These are phyloP conservation scores for Odontocolon sp. DNA, from an alignment of 2,888 invertebrate genomes.

Conservation along the genomic window DNA sequence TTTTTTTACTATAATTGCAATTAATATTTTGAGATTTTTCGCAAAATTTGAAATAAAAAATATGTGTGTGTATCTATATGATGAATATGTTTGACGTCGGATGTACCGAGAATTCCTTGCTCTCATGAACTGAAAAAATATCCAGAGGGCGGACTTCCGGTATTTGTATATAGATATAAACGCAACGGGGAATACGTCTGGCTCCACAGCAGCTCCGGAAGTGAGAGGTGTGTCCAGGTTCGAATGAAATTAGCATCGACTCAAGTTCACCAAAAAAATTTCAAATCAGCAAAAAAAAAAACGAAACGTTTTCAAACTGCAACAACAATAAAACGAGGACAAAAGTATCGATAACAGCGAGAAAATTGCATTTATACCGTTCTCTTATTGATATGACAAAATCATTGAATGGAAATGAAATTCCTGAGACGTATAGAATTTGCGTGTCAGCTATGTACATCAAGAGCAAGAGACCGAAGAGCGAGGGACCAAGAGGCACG, in stretches of 20 bases:
- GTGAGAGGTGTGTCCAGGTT: constrained; percentile 42
- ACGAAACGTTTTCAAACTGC: not conserved
- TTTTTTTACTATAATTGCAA: no score
- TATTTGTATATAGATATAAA: constrained; percentile 21
- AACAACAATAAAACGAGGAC: not conserved
- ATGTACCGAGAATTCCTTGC: constrained; percentile 32
- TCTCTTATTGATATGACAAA: no score
- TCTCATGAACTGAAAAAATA: constrained; percentile 37
- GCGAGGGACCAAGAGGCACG: constrained; percentile 1
- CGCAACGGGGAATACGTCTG: constrained; percentile 10
- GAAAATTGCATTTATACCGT: no score
- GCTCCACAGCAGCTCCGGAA: constrained; percentile 37
- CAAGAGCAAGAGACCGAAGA: not conserved
- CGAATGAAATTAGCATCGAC: constrained; percentile 35
- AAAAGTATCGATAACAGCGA: not conserved
- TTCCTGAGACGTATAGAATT: no score
- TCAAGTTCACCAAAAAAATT: constrained; percentile 1
- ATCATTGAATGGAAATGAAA: no score
- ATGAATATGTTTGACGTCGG: not conserved
- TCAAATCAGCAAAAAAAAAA: not conserved
- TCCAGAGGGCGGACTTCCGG: constrained; percentile 55
- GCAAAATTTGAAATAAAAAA: not conserved
- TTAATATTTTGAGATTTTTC: no score
- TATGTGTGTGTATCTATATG: no score
- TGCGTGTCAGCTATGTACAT: no score